Evolutionary conservation across 2,113 vertebrate genomes (phyloP).

Genomic region (Entomyzon cyanotis): DNA sequence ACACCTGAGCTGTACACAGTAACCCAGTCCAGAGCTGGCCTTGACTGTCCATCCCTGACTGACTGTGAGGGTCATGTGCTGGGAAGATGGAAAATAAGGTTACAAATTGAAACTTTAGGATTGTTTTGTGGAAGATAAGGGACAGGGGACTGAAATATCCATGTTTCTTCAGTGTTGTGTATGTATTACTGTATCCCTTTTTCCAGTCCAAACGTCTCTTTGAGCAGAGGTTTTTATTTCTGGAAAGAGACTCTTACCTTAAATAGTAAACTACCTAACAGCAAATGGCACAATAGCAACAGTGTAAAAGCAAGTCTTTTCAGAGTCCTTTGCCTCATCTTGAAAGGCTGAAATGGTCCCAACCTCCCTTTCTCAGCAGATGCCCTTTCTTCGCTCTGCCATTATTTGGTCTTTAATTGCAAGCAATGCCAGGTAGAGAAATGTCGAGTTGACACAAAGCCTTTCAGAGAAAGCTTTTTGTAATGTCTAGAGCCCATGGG

Average conservation of each 20-base stretch:
- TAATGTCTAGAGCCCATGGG: background rate
- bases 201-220: background rate
- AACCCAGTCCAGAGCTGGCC: accelerated
- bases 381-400: background rate
- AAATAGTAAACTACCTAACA: background rate
- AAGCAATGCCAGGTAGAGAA: background rate
- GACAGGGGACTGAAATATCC: background rate
- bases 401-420: background rate
- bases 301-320: background rate
- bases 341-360: background rate
- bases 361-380: background rate
- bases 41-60: background rate
- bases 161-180: background rate
- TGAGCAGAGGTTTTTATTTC: background rate
- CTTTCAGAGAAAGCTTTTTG: background rate
- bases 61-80: background rate
- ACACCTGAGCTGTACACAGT: accelerated
- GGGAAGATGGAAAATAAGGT: background rate
- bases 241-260: background rate
- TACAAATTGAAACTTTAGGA: background rate
- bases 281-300: background rate
- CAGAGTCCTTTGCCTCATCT: background rate
- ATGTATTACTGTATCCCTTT: background rate
- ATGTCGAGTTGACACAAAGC: background rate
- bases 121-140: background rate